Conservation (phyloP, 2,888 invertebrate genomes). For the Caenorhabditis plicata region DNA sequence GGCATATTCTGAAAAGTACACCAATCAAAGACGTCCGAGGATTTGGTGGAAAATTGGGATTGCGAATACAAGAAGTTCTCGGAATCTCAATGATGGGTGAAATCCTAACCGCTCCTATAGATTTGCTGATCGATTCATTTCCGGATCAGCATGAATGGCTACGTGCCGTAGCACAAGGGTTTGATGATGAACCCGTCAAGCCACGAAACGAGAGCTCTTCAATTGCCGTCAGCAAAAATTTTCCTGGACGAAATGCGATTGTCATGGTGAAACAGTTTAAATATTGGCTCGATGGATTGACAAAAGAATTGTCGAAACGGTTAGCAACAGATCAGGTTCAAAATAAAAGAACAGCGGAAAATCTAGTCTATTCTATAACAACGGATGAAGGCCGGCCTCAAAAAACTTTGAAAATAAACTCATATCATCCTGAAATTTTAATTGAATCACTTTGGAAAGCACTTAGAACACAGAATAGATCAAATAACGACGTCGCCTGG, state of each 20-base stretch:
- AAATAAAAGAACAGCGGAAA: conserved; percentile 37
- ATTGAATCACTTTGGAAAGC: conserved; percentile 25
- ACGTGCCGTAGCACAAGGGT: conserved; percentile 34
- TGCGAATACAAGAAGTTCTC: conserved; percentile 80
- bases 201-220: conserved; percentile 84
- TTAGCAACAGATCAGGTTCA: conserved; percentile 34
- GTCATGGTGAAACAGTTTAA: conserved; percentile 70
- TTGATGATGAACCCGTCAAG: conserved; percentile 82
- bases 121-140: conserved; percentile 25
- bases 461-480: conserved; percentile 15
- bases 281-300: conserved; percentile 81
- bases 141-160: conserved; percentile 47
- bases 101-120: conserved; percentile 71
- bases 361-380: conserved; percentile 20
- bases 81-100: conserved; percentile 75
- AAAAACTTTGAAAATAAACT: conserved; percentile 34
- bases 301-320: conserved; percentile 74
- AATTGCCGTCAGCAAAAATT: conserved; percentile 90
- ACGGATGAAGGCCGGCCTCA: conserved; percentile 20
- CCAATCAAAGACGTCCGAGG: conserved; percentile 83
- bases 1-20: conserved; percentile 74
- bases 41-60: conserved; percentile 95
- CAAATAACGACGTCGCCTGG: conserved; percentile 11
- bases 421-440: conserved; percentile 28
- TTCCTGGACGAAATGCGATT: conserved; percentile 80